These are phyloP conservation scores for Subanguina moxae DNA, from an alignment of 1,140 invertebrate genomes.

Conservation along the genomic window DNA sequence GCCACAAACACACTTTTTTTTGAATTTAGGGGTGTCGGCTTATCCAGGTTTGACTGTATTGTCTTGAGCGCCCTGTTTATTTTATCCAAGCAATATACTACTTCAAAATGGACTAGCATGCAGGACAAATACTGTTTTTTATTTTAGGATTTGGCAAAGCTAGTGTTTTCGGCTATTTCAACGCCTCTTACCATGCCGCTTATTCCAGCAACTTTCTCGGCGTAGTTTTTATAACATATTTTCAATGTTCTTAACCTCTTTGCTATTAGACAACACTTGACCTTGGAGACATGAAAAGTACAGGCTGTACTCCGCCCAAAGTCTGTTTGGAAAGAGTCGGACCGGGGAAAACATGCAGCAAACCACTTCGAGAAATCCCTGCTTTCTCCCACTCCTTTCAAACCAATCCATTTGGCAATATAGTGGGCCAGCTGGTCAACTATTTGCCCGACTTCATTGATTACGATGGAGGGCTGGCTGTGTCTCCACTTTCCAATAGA, in stretches of 20 bases:
- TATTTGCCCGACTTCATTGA: background rate
- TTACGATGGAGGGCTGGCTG: background rate
- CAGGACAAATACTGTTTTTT: too few species aligned
- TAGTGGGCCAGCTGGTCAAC: background rate
- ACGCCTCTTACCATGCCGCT: background rate
- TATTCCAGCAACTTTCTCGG: background rate
- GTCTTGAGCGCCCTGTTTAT: too few species aligned
- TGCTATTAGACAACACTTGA: background rate
- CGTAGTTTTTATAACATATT: background rate
- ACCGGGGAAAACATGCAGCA: background rate
- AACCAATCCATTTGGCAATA: background rate
- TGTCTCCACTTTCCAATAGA: background rate
- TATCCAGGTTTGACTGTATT: too few species aligned
- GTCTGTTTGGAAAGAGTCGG: background rate
- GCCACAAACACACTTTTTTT: too few species aligned
- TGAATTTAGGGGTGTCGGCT: too few species aligned
- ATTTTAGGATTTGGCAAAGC: background rate
- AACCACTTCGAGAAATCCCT: background rate
- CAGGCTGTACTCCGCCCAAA: background rate
- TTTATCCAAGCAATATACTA: too few species aligned
- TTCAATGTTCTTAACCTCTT: too few species aligned
- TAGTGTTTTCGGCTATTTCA: background rate
- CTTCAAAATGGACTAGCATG: too few species aligned
- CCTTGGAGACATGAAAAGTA: background rate
- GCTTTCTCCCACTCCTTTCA: constrained; percentile 3